These are phyloP conservation scores for Miniopterus natalensis DNA, from an alignment of 2,113 vertebrate genomes.

Conservation along the genomic window DNA sequence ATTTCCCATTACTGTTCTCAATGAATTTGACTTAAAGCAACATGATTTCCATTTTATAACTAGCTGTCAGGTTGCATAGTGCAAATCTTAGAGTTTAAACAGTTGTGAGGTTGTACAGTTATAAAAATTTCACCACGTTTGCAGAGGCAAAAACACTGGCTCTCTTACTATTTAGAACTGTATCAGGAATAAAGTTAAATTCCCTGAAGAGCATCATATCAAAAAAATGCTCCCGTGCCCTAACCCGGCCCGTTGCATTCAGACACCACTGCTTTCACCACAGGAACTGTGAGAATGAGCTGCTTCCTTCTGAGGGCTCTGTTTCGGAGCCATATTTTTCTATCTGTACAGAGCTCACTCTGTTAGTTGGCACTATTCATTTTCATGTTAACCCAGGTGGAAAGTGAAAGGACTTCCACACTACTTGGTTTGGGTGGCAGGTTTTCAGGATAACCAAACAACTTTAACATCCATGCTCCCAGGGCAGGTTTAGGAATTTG, in stretches of 20 bases:
- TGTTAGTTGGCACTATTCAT: not conserved
- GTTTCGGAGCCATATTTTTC: not conserved
- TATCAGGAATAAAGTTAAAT: constrained; percentile 62
- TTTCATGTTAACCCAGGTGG: not conserved
- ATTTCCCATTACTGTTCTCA: not conserved
- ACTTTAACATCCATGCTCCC: not conserved
- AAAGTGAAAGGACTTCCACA: not conserved
- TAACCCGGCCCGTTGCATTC: not conserved
- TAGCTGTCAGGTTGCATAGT: not conserved
- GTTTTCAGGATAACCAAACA: constrained; percentile 1
- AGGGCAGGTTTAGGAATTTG: not conserved
- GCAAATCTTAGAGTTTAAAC: not conserved
- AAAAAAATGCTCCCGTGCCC: not conserved
- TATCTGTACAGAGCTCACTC: not conserved
- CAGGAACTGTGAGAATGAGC: not conserved
- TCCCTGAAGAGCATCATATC: not conserved
- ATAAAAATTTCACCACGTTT: not conserved
- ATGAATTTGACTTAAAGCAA: not conserved
- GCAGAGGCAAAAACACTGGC: not conserved
- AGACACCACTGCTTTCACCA: not conserved
- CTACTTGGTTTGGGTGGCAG: not conserved
- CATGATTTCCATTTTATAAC: not conserved
- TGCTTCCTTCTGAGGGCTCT: not conserved
- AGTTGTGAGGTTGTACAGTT: not conserved
- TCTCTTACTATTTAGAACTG: constrained; percentile 4